phyloP scores from a whole-genome alignment of 23 tunicate species.

The Halocynthia roretzi region DNA sequence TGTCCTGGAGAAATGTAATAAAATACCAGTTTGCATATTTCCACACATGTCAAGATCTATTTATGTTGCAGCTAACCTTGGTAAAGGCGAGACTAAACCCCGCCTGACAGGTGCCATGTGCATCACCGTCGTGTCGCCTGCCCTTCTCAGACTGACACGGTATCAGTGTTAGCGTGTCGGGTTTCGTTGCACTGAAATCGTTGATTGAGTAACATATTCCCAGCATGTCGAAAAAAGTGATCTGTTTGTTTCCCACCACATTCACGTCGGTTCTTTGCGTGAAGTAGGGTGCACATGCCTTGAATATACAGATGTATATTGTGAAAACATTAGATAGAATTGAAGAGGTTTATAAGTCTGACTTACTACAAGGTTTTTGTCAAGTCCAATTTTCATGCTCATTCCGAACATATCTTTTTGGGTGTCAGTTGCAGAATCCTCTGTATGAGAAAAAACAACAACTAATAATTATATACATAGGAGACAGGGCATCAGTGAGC shows the following conservation, averaged over 20 bases:
- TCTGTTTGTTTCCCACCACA: background rate
- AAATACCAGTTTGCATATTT: background rate
- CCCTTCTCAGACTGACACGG: slow-evolving; percentile 42
- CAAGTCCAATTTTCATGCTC: slow-evolving; percentile 45
- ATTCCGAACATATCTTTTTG: slow-evolving; percentile 49
- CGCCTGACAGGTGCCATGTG: slow-evolving; percentile 54
- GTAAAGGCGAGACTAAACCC: slow-evolving; percentile 73
- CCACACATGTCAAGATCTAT: background rate
- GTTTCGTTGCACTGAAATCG: slow-evolving; percentile 37
- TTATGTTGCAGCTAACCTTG: slow-evolving; percentile 25
- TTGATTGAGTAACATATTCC: slow-evolving; percentile 58
- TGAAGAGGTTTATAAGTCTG: background rate
- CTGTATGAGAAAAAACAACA: background rate
- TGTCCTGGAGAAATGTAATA: slow-evolving; percentile 26
- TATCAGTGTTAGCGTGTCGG: slow-evolving; percentile 23
- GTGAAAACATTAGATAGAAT: background rate
- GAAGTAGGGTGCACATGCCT: slow-evolving; percentile 76
- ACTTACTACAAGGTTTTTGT: slow-evolving; percentile 54
- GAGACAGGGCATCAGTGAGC: background rate
- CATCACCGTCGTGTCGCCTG: slow-evolving; percentile 30
- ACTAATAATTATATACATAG: background rate
- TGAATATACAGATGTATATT: background rate
- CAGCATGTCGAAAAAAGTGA: slow-evolving; percentile 30
- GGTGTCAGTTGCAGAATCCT: slow-evolving; percentile 8
- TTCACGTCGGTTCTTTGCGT: slow-evolving; percentile 22